phyloP scores from a whole-genome alignment of 2,113 vertebrate genomes.

The Cyphomyrus plagiostoma region DNA sequence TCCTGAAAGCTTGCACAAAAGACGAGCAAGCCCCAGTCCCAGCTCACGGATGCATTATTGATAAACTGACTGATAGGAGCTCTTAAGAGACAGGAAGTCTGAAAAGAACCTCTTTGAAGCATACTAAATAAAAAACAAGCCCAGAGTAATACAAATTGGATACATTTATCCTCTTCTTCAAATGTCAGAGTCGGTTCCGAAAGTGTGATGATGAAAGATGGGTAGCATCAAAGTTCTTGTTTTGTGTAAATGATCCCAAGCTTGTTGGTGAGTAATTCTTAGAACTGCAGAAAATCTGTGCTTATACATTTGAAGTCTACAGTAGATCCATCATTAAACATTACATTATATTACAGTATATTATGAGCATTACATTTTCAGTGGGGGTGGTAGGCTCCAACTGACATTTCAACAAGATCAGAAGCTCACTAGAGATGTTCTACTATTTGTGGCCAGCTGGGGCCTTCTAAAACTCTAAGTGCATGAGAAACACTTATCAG shows the following conservation, averaged over 20 bases:
- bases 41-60: slow-evolving; percentile 17
- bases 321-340: not conserved
- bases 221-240: not conserved
- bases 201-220: slow-evolving; percentile 12
- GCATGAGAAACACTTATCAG: not conserved
- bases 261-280: not conserved
- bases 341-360: not conserved
- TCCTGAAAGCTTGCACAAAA: slow-evolving; percentile 10
- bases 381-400: not conserved
- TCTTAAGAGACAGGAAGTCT: slow-evolving; percentile 11
- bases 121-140: slow-evolving; percentile 19
- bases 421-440: not conserved
- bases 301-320: not conserved
- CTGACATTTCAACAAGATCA: not conserved
- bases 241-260: not conserved
- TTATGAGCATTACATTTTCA: not conserved
- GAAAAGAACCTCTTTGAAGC: slow-evolving; percentile 18
- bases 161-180: slow-evolving; percentile 2
- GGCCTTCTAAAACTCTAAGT: not conserved
- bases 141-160: slow-evolving; percentile 18
- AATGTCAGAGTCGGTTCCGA: slow-evolving; percentile 3
- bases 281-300: not conserved
- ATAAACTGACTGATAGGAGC: slow-evolving; percentile 13
- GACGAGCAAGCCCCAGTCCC: not conserved
- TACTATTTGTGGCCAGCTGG: not conserved